Percentiles rank a stretch among this genome's conserved stretches.
Evolutionary conservation across 2,797 vertebrate species (phyloP).

Genomic region (Helostoma temminkii): DNA sequence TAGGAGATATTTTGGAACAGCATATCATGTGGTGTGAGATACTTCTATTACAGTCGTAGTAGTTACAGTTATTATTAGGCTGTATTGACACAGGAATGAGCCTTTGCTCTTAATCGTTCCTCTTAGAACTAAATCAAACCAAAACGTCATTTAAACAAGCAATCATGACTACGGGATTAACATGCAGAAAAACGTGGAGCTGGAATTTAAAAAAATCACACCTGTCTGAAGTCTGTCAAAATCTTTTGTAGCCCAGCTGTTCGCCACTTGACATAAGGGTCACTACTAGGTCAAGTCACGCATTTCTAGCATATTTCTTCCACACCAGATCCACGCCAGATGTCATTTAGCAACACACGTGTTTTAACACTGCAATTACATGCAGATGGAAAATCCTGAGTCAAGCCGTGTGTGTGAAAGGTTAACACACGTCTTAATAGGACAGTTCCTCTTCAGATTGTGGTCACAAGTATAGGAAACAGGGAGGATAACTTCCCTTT

Average conservation of each 20-base stretch:
- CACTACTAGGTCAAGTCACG: constrained; percentile 5
- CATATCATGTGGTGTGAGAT: background rate
- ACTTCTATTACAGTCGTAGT: background rate
- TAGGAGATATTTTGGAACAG: background rate
- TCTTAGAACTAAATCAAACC: background rate
- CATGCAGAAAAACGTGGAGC: background rate
- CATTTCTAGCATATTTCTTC: constrained; percentile 25
- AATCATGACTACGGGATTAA: background rate
- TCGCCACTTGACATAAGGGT: constrained; percentile 28
- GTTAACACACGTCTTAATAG: constrained; percentile 10
- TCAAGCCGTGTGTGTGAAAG: constrained; percentile 26
- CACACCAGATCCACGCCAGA: constrained; percentile 33
- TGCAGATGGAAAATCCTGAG: background rate
- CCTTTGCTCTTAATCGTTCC: too few species aligned
- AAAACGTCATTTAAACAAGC: too few species aligned
- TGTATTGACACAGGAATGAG: too few species aligned
- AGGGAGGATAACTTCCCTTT: constrained; percentile 35
- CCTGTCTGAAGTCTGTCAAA: constrained; percentile 50
- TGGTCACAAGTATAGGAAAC: constrained; percentile 38
- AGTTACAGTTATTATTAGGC: too few species aligned
- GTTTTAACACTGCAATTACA: background rate
- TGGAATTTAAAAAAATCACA: constrained; percentile 56
- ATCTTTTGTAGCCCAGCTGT: constrained; percentile 44
- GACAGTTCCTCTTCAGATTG: constrained; percentile 50
- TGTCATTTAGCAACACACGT: constrained; percentile 17